phyloP scores from a whole-genome alignment of 1,140 invertebrate genomes.

The Ostrea denselamellosa region DNA sequence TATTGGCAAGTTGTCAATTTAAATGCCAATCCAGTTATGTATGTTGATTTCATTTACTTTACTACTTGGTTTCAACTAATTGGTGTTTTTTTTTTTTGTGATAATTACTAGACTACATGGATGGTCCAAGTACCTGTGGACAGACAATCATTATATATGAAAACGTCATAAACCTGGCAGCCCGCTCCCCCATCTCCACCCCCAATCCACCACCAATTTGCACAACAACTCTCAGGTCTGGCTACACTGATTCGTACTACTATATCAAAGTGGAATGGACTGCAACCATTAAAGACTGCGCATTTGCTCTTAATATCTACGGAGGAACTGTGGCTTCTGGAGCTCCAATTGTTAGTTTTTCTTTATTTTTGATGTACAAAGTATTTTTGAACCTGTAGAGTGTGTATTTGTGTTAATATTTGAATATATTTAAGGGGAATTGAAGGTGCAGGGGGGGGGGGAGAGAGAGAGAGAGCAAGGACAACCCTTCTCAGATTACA shows the following conservation, averaged over 20 bases:
- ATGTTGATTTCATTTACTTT: too few relatives aligned
- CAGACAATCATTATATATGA: slow-evolving; percentile 62
- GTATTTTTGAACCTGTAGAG: too few relatives aligned
- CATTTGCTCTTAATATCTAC: slow-evolving; percentile 60
- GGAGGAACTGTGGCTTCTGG: slow-evolving; percentile 55
- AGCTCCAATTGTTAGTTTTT: slow-evolving; percentile 57
- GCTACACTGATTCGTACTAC: slow-evolving; percentile 60
- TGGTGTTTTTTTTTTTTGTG: neutral
- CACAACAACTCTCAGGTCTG: slow-evolving; percentile 58
- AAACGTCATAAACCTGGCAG: slow-evolving; percentile 55
- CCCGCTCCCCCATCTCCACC: slow-evolving; percentile 58
- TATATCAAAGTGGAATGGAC: slow-evolving; percentile 62
- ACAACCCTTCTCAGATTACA: too few relatives aligned
- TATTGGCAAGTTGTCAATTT: too few relatives aligned
- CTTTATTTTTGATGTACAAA: neutral
- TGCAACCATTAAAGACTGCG: slow-evolving; percentile 62
- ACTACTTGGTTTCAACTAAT: too few relatives aligned
- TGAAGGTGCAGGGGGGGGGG: too few relatives aligned
- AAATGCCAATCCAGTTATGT: too few relatives aligned
- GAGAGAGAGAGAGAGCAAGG: too few relatives aligned
- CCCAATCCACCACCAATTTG: slow-evolving; percentile 62
- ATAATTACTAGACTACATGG: slow-evolving; percentile 51
- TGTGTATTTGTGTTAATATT: too few relatives aligned
- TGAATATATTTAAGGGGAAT: too few relatives aligned
- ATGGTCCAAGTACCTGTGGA: slow-evolving; percentile 59